A percentile compares a stretch with the other conserved stretches of the same genome.
Conservation (phyloP, 2,888 invertebrate genomes). For the Carterocephalus palaemon region DNA sequence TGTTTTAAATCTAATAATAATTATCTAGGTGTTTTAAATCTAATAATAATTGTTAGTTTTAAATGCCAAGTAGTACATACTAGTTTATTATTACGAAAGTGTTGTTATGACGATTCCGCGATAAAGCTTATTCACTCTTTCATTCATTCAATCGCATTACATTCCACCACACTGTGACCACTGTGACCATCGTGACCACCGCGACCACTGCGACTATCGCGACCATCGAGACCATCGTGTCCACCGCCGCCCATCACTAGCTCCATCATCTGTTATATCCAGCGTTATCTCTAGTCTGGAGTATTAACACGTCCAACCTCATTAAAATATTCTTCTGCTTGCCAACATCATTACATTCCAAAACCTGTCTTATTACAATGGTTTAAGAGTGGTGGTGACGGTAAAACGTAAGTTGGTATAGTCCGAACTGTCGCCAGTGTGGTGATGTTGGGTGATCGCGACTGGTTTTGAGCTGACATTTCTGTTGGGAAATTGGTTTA, state of each 20-base stretch:
- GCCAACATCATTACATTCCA: slow-evolving; percentile 4
- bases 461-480: slow-evolving; percentile 14
- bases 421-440: slow-evolving; percentile 9
- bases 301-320: slow-evolving; percentile 68
- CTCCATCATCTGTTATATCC: slow-evolving; percentile 46
- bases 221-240: background rate
- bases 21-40: too few relatives aligned
- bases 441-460: slow-evolving; percentile 20
- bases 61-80: too few relatives aligned
- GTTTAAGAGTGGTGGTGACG: background rate
- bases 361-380: background rate
- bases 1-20: too few relatives aligned
- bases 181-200: too few relatives aligned
- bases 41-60: too few relatives aligned
- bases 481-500: slow-evolving; percentile 3
- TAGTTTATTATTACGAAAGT: too few relatives aligned
- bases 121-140: too few relatives aligned
- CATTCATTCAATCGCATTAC: too few relatives aligned
- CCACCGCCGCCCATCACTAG: slow-evolving; percentile 34
- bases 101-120: too few relatives aligned
- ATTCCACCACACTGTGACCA: too few relatives aligned
- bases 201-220: too few relatives aligned
- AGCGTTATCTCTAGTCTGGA: slow-evolving; percentile 61
- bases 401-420: slow-evolving; percentile 6
- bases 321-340: slow-evolving; percentile 52